Base-by-base conservation (phyloP, 1,140 invertebrate species). In the Zaprionus inermis region DNA sequence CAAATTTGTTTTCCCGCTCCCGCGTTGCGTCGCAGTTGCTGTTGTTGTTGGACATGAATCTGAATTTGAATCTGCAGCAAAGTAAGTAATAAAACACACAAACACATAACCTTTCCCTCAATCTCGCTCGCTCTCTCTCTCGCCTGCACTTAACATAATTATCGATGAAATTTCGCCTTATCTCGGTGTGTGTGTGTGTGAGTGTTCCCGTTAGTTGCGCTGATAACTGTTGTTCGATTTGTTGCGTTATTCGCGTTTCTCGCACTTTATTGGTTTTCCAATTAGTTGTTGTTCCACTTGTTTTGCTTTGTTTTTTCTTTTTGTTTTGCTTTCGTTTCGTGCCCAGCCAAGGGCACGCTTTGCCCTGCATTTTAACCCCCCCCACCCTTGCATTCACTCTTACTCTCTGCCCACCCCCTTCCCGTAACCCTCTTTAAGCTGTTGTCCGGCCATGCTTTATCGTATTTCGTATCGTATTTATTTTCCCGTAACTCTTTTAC, bases 261-360 rank as follows among this genome's bases (percentile, higher is more conserved):
- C 64, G 51, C 59, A n/a, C n/a, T 71, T 51, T 88, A 89, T 88
- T 83, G 83, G 83, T 88, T 88, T 88, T 88, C 73, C 84, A 88
- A 88, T 88, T 86, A 82, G 83, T 66, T 69, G 73, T 69, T 75
- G 49, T 61, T 64, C 55, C 44, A 32, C 58, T 76, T 72, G 51
- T 59, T 64, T 44, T 3, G 1, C 6, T 16, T 18, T 44, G n/a
- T 16, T 38, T 38, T 59, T 61, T 16, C 0, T 28, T 28, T 58
- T 36, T 59, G 24, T 66, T 58, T 73, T 73, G 51, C 51, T 71
- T 81, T 82, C 64, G 66, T 60, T 57, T 67, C 70, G 38, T 28
- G 10, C 12, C 16, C 12, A 32, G 36, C 59, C 72, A 74, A 70
- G 66, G 71, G 38, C 72, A 63, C 36, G 34, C 36, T 46, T 56